These are phyloP conservation scores for Apostichopus parvimensis DNA, from an alignment of 35 echinoderm and acorn worm species.

Conservation along the genomic window DNA sequence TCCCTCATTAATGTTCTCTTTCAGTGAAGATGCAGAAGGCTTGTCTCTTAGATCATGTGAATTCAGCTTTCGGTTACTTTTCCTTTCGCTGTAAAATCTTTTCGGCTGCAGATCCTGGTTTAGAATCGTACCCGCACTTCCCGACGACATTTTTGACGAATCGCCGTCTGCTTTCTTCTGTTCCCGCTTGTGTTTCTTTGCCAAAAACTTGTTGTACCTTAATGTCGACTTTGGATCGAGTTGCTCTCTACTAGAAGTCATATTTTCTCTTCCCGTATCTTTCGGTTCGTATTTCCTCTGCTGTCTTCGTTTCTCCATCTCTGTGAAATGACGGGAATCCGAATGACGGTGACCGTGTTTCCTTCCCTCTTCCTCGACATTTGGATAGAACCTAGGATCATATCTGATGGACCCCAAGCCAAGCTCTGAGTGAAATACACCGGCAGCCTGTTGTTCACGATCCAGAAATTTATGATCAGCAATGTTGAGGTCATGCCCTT, in stretches of 20 bases:
- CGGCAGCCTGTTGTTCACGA: background rate
- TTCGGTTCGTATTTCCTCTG: background rate
- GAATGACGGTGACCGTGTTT: background rate
- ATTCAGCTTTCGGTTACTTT: background rate
- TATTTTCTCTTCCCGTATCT: too few relatives aligned
- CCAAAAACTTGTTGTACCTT: slow-evolving; percentile 23
- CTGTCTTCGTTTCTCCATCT: background rate
- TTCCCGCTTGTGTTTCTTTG: background rate
- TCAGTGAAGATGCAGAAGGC: background rate
- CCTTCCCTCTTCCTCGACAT: background rate
- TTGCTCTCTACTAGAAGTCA: background rate
- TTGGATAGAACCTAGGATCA: background rate
- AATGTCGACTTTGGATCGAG: background rate
- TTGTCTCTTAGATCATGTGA: background rate
- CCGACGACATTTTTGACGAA: background rate
- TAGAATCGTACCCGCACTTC: background rate
- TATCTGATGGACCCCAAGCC: background rate
- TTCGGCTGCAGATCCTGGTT: background rate
- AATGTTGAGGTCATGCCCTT: background rate
- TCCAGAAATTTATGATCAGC: background rate
- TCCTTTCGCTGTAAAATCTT: background rate
- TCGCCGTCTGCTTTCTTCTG: background rate
- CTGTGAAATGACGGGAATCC: background rate
- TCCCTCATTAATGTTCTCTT: background rate
- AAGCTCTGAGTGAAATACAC: background rate